These are phyloP conservation scores for Strix uralensis DNA, from an alignment of 2,113 vertebrate species.

Conservation along the genomic window DNA sequence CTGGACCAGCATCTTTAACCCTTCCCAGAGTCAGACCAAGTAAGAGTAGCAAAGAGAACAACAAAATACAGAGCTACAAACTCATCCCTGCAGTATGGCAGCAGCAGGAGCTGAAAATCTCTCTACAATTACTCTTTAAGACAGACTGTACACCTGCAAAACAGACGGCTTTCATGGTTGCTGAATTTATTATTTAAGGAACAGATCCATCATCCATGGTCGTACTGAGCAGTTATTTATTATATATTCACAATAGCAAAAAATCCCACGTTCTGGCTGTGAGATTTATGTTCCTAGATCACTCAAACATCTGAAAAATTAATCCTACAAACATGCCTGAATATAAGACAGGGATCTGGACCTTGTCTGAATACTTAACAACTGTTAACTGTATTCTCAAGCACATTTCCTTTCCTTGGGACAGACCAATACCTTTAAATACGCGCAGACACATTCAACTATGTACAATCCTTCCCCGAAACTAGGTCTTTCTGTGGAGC, in stretches of 20 bases:
- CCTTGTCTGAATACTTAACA: background rate
- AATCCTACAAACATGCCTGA: background rate
- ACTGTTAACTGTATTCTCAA: background rate
- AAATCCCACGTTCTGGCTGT: background rate
- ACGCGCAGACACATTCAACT: background rate
- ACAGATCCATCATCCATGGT: background rate
- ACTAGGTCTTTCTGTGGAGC: background rate
- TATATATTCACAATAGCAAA: background rate
- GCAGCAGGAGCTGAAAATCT: background rate
- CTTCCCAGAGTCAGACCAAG: background rate
- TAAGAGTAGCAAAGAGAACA: background rate
- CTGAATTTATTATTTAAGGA: slow-evolving; percentile 29
- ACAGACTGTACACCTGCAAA: slow-evolving; percentile 5
- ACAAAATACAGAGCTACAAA: background rate
- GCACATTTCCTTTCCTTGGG: background rate
- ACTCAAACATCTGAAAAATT: slow-evolving; percentile 15
- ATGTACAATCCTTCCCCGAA: background rate
- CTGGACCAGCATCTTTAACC: background rate
- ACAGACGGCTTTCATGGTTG: background rate
- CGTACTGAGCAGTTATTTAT: background rate
- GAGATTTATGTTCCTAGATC: background rate
- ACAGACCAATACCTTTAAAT: background rate
- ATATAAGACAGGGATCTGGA: background rate
- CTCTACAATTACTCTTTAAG: background rate
- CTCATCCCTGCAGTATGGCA: background rate